phyloP scores from a whole-genome alignment of 92 coral and sea anemone genomes.

The Ricordea florida region DNA sequence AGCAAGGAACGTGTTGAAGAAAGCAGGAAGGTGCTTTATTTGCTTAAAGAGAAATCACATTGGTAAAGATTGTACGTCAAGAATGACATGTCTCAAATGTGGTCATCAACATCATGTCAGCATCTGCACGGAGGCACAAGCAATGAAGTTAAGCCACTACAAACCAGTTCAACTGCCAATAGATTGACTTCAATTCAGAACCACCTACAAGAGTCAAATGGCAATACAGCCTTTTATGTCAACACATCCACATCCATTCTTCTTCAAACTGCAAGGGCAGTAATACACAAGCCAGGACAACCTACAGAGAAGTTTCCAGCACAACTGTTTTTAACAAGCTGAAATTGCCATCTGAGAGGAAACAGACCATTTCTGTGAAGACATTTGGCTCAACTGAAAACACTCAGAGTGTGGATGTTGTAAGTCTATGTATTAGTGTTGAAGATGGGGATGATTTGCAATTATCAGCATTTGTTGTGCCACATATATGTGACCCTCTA shows the following conservation, averaged over 20 bases:
- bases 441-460: conserved; percentile 21
- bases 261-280: conserved; percentile 51
- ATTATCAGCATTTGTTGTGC: not conserved
- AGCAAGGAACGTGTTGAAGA: not conserved
- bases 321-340: conserved; percentile 22
- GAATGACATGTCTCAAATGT: conserved; percentile 18
- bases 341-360: conserved; percentile 27
- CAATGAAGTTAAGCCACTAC: not conserved
- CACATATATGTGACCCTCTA: not conserved
- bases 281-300: conserved; percentile 5
- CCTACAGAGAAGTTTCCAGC: conserved; percentile 7
- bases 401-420: conserved; percentile 39
- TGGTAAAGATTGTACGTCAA: conserved; percentile 28
- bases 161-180: not conserved
- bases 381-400: conserved; percentile 57
- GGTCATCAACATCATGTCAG: conserved; percentile 32
- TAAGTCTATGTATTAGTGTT: conserved; percentile 1
- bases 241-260: conserved; percentile 29
- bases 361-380: conserved; percentile 38
- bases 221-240: conserved; percentile 12
- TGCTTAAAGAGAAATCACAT: conserved; percentile 43
- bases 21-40: conserved; percentile 38
- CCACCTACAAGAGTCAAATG: not conserved
- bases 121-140: conserved; percentile 4
- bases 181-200: not conserved